Evolutionary conservation across 2,113 vertebrate species (phyloP).

Genomic region (Triplophysa rosa): DNA sequence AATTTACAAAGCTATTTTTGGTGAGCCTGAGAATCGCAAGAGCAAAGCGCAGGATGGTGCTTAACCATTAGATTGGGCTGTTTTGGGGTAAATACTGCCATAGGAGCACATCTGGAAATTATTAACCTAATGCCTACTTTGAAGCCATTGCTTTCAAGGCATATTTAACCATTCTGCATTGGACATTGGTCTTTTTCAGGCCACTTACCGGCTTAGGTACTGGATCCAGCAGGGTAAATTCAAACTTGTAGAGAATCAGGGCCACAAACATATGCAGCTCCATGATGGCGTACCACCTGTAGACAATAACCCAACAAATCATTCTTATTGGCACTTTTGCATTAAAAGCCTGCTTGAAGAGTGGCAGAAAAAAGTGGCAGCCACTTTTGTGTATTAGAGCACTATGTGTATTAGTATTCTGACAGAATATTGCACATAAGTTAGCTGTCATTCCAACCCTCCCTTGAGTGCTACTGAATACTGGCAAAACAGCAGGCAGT

Average conservation of each 20-base stretch:
- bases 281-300: conserved; percentile 81
- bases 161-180: conserved; percentile 6
- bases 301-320: conserved; percentile 14
- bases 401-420: conserved; percentile 14
- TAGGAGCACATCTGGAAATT: conserved; percentile 37
- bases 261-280: conserved; percentile 76
- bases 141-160: conserved; percentile 23
- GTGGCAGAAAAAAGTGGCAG: too few relatives aligned
- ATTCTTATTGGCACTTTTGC: neutral
- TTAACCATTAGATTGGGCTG: neutral
- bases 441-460: neutral
- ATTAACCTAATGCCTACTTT: conserved; percentile 36
- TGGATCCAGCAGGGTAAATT: conserved; percentile 75
- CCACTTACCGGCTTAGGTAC: conserved; percentile 76
- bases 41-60: conserved; percentile 24
- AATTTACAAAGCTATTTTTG: conserved; percentile 29
- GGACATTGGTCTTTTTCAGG: neutral
- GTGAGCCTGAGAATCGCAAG: conserved; percentile 24
- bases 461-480: neutral
- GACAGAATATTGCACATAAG: neutral
- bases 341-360: neutral
- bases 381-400: too few relatives aligned
- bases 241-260: conserved; percentile 78
- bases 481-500: neutral
- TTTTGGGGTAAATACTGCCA: conserved; percentile 39